phyloP scores from a whole-genome alignment of 53 echinoderm and acorn worm species.

The Crossaster papposus region DNA sequence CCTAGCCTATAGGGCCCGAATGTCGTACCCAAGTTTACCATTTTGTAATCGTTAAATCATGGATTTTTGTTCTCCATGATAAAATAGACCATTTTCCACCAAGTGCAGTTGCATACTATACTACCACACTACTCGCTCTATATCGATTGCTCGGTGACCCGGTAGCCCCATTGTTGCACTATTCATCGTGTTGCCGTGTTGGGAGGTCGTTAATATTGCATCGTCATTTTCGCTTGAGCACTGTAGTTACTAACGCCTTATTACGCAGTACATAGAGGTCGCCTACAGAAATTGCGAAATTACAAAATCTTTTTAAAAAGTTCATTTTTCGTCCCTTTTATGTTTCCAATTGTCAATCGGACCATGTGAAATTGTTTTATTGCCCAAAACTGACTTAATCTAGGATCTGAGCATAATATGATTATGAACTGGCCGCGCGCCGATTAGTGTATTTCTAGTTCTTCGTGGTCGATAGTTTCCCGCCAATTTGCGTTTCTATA shows the following conservation, averaged over 20 bases:
- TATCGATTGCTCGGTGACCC: constrained; percentile 17
- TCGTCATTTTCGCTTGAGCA: background rate
- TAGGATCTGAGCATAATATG: background rate
- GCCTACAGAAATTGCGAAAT: background rate
- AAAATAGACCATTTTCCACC: background rate
- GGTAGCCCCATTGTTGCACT: background rate
- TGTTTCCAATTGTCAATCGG: no score
- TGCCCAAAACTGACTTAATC: background rate
- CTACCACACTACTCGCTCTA: background rate
- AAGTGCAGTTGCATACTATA: background rate
- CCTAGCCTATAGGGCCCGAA: no score
- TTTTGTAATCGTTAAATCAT: no score
- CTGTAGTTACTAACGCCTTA: background rate
- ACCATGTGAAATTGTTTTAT: no score
- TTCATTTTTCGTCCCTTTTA: background rate
- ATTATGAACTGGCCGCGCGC: no score
- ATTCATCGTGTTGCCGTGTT: background rate
- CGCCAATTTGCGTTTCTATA: constrained; percentile 32
- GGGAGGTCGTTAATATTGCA: background rate
- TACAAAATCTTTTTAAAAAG: background rate
- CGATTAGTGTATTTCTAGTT: no score
- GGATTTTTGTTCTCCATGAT: no score
- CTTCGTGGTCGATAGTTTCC: background rate
- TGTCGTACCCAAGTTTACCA: no score
- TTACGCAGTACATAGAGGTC: background rate